Evolutionary conservation across 2,888 invertebrate species (phyloP), one percentile per base, ranked within the genome.

Genomic region (Drosophila suboccidentalis): DNA sequence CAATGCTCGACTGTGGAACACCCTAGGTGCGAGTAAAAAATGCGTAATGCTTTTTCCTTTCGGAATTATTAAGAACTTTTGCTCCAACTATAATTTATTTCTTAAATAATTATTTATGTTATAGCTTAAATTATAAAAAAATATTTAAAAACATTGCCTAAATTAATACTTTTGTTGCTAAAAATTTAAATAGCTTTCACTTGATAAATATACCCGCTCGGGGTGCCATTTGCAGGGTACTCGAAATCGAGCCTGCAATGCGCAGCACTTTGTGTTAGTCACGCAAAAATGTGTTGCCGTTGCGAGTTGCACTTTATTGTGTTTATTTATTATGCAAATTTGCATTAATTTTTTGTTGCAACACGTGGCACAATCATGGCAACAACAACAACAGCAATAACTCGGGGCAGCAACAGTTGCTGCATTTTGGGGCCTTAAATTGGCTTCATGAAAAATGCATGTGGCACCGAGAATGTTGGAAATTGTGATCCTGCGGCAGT

Each of bases 271-370:
- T 43, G 50, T 46, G 63, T 67, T 69, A 68, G 88, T 87, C 82
- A 89, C 90, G 86, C 83, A 78, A 88, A 71, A 80, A 60, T 59
- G 41, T 54, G 57, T 69, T 54, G 58, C 50, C 32, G 57, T 61
- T 65, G 43, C 62, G 50, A 63, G 62, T 54, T 57, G 81, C 78
- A 64, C 58, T 68, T 82, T 76, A 89, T 85, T 87, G 64, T 75
- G 65, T 78, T 72, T 75, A 79, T 90, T 88, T 90, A 88, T 85
- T 88, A 88, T 75, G 89, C 72, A 90, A 88, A 90, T 88, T 79
- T 71, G 67, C 80, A 85, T 85, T 90, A 90, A 88, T 88, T 88
- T 88, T 89, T 64, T 68, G 63, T 67, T 75, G 83, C 82, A 70
- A 70, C 88, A 87, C 82, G 88, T 89, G 82, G 77, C 34, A 29